Percentiles rank a stretch among this genome's conserved stretches.
Conservation (phyloP, 2,113 vertebrate species). For the Pholis gunnellus region DNA sequence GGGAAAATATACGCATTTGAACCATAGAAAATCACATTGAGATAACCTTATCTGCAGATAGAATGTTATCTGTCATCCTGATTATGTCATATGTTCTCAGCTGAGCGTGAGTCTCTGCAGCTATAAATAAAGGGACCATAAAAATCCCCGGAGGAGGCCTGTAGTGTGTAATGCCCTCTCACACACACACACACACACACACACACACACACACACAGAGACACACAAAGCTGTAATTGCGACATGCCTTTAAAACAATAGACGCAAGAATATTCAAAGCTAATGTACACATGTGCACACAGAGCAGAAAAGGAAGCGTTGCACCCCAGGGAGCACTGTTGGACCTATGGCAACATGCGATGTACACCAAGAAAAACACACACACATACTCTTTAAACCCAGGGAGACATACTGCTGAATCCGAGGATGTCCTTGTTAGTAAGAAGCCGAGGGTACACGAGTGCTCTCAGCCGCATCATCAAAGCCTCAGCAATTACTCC, state of each 20-base stretch:
- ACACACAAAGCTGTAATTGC: conserved; percentile 2
- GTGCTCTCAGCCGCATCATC: conserved; percentile 79
- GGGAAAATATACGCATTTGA: conserved; percentile 39
- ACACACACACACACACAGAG: conserved; percentile 10
- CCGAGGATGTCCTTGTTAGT: conserved; percentile 80
- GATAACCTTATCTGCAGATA: conserved; percentile 75
- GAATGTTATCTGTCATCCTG: conserved; percentile 73
- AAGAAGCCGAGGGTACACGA: conserved; percentile 73
- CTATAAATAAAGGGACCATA: conserved; percentile 74
- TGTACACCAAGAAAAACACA: conserved; percentile 14
- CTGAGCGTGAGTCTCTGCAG: conserved; percentile 50
- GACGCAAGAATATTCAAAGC: conserved; percentile 34
- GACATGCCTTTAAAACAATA: conserved; percentile 53
- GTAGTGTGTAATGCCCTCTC: conserved; percentile 22
- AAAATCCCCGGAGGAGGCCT: conserved; percentile 61
- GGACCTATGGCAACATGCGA: conserved; percentile 50
- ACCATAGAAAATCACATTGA: conserved; percentile 48
- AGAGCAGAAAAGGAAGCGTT: conserved; percentile 1
- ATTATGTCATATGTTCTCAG: conserved; percentile 77
- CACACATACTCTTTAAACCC: conserved; percentile 43
- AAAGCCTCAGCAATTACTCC: conserved; percentile 82
- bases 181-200: conserved; percentile 15
- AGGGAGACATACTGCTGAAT: conserved; percentile 71
- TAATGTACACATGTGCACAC: conserved; percentile 28
- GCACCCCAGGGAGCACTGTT: conserved; percentile 2